Base-by-base conservation (phyloP, 2,888 invertebrate species). In the Pachycephus smyrnensis region DNA sequence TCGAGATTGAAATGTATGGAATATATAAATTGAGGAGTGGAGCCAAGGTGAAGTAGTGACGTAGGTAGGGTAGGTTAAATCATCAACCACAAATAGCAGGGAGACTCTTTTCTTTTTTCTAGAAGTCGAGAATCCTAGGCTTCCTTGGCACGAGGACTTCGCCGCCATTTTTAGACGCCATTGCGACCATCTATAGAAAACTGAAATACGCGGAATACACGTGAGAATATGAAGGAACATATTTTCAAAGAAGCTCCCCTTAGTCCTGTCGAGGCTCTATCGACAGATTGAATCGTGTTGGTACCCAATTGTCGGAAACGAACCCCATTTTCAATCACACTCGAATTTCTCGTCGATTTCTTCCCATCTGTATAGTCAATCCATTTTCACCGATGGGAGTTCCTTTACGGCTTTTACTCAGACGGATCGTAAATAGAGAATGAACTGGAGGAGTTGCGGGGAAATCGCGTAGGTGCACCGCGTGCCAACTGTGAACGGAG, bases 311-410 rank as follows among this genome's bases (percentile, higher is more conserved):
- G 23, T 55, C 9, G 2, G 23, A 55, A 55, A 55, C 6, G 55
- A 55, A 9, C 82, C 86, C 88, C 87, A 86, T 88, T 89, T 87
- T 80, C 84, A 78, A 80, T 80, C 77, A 77, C 83, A 85, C 84
- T 83, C 87, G 87, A 86, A 86, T 86, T 76, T 75, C 77, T 69
- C 75, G 69, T 80, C 77, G 37, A 75, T n/a, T 31, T 36, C 30
- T 11, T 23, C 6, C 55, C 23, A 23, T 23, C 55, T 9, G 55
- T 55, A 55, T 23, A 55, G 55, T 23, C 55, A 55, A 55, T 55
- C 55, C 55, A 55, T 55, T 55, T 55, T 55, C 55, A 55, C 55
- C 55, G 55, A 55, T 9, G 55, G 23, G 55, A 55, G 55, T 55
- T 55, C 55, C 55, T 55, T 55, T 55, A 55, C 55, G 55, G 23